These are phyloP conservation scores for Thunnus maccoyii DNA, from an alignment of 2,113 vertebrate genomes.

Conservation along the genomic window DNA sequence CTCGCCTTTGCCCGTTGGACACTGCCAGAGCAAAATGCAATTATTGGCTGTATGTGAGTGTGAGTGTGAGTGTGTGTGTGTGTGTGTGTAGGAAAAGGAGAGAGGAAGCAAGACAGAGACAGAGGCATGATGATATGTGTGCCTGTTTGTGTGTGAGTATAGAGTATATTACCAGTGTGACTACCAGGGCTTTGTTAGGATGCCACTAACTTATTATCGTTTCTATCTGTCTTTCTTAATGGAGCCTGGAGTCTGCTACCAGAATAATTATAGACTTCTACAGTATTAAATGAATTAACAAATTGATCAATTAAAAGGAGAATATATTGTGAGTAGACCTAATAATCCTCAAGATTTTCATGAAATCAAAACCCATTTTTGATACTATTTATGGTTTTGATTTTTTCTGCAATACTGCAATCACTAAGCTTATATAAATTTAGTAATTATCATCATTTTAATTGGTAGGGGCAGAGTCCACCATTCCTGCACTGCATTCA, in stretches of 20 bases:
- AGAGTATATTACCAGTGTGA: not conserved
- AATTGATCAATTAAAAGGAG: not conserved
- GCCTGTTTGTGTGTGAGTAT: not conserved
- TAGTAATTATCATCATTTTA: no score
- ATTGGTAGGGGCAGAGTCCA: no score
- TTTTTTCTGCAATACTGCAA: no score
- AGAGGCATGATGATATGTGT: slow-evolving; percentile 1
- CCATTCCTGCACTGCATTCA: no score
- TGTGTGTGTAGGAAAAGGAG: not conserved
- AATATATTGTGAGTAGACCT: no score
- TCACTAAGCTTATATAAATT: no score
- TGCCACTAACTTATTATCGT: not conserved
- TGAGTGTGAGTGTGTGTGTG: slow-evolving; percentile 26
- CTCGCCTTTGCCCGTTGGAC: slow-evolving; percentile 43
- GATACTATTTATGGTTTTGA: no score
- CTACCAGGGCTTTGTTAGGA: not conserved
- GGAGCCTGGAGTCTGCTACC: not conserved
- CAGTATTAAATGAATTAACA: not conserved
- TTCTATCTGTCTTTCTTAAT: not conserved
- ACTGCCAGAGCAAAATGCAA: slow-evolving; percentile 60
- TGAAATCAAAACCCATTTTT: not conserved
- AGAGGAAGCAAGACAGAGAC: not conserved
- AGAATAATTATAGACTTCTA: not conserved
- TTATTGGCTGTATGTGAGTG: slow-evolving; percentile 38
- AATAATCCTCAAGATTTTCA: not conserved